phyloP scores from a whole-genome alignment of 1,140 invertebrate genomes.

The Rhopalosiphum padi region DNA sequence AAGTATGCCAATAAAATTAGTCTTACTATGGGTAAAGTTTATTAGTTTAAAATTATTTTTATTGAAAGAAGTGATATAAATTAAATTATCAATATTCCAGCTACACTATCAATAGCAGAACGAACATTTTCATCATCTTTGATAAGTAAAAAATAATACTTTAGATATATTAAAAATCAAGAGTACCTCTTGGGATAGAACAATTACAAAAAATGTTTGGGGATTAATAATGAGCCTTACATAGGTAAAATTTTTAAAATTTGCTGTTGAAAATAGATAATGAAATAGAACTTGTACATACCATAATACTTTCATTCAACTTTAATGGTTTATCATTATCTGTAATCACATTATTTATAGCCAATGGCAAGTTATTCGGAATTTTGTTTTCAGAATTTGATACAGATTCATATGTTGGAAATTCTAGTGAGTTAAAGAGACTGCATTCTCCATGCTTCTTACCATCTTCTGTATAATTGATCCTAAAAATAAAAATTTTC shows the following conservation, averaged over 20 bases:
- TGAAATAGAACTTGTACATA: background rate
- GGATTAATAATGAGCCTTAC: background rate
- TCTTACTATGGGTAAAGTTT: background rate
- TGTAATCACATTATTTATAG: background rate
- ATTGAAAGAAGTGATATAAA: background rate
- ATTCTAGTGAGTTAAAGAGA: slow-evolving; percentile 47
- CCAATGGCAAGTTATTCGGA: background rate
- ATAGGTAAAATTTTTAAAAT: background rate
- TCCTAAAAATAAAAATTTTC: background rate
- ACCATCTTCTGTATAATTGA: background rate
- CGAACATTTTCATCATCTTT: background rate
- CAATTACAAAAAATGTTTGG: background rate
- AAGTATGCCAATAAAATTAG: background rate
- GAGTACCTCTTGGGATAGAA: too few species aligned
- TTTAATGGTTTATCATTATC: background rate
- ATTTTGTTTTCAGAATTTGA: background rate
- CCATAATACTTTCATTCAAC: background rate
- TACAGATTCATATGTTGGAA: background rate
- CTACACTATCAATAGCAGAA: background rate
- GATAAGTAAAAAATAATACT: too few species aligned
- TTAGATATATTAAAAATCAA: too few species aligned
- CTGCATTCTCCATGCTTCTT: slow-evolving; percentile 19
- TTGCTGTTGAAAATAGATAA: background rate
- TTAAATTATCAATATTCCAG: background rate
- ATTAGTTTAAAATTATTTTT: background rate